Percentiles rank a stretch among this genome's conserved stretches.
Conservation (phyloP, 2,797 vertebrate species). For the Antennarius maculatus region DNA sequence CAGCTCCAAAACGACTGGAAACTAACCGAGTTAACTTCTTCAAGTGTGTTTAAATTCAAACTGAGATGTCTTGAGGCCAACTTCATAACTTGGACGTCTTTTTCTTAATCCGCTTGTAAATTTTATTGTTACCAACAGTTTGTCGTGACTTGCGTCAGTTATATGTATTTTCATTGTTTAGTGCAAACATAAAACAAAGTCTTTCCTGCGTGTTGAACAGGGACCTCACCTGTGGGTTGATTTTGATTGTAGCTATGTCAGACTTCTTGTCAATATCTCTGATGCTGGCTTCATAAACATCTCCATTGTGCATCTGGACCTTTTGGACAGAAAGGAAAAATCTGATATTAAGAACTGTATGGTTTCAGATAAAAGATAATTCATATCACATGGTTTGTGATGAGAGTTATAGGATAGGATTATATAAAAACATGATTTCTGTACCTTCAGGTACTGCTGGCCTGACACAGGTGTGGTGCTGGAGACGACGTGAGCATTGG, state of each 20-base stretch:
- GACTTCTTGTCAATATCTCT: conserved; percentile 94
- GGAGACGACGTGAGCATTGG: conserved; percentile 93
- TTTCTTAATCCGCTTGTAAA: too few species aligned
- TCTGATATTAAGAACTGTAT: neutral
- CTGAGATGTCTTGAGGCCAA: too few species aligned
- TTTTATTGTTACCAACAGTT: too few species aligned
- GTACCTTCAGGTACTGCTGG: conserved; percentile 87
- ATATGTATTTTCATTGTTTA: too few species aligned
- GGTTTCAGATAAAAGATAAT: neutral
- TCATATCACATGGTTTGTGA: neutral
- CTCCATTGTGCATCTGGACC: conserved; percentile 90
- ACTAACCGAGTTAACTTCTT: too few species aligned
- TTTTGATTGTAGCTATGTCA: conserved; percentile 94
- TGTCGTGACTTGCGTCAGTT: too few species aligned
- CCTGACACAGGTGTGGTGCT: conserved; percentile 84
- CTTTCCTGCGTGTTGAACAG: neutral
- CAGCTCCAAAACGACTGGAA: too few species aligned
- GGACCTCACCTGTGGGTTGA: conserved; percentile 85
- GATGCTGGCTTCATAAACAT: conserved; percentile 89
- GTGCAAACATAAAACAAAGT: neutral
- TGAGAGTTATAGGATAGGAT: too few species aligned
- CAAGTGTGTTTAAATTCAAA: too few species aligned
- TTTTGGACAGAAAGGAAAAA: conserved; percentile 7
- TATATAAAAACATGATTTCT: neutral
- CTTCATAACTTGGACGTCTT: too few species aligned